Conservation (phyloP, 2,888 invertebrate genomes). For the Eurois occulta region DNA sequence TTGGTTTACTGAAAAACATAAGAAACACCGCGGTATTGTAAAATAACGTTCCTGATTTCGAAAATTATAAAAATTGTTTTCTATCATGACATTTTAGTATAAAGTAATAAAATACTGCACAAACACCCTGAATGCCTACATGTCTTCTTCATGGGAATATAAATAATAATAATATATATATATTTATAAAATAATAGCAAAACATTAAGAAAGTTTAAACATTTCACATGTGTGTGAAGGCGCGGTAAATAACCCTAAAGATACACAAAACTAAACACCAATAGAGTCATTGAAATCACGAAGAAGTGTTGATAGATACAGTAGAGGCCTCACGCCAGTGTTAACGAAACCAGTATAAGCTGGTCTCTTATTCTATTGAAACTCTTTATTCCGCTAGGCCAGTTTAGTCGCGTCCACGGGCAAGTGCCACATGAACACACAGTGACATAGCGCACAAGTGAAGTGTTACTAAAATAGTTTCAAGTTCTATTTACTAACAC, state of each 20-base stretch:
- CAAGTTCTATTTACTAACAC: too few relatives aligned
- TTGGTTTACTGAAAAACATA: too few relatives aligned
- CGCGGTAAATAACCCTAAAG: neutral
- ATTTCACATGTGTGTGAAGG: too few relatives aligned
- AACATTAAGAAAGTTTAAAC: neutral
- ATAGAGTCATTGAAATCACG: constrained; percentile 14
- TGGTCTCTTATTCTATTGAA: neutral
- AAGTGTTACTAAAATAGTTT: too few relatives aligned
- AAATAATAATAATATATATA: too few relatives aligned
- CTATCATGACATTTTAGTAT: neutral
- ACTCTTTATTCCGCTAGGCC: neutral
- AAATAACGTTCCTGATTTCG: neutral
- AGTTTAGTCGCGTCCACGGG: too few relatives aligned
- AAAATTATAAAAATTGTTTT: too few relatives aligned
- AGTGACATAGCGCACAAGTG: too few relatives aligned
- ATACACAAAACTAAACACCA: neutral
- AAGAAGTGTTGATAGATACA: neutral
- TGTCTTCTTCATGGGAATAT: neutral
- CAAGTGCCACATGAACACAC: too few relatives aligned
- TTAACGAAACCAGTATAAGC: neutral
- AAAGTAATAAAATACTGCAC: neutral
- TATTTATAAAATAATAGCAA: too few relatives aligned
- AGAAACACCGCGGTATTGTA: too few relatives aligned
- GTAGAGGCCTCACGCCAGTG: neutral
- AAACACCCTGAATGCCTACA: neutral